These are phyloP conservation scores for Protophormia terraenovae DNA, from an alignment of 2,888 invertebrate genomes.

Conservation along the genomic window DNA sequence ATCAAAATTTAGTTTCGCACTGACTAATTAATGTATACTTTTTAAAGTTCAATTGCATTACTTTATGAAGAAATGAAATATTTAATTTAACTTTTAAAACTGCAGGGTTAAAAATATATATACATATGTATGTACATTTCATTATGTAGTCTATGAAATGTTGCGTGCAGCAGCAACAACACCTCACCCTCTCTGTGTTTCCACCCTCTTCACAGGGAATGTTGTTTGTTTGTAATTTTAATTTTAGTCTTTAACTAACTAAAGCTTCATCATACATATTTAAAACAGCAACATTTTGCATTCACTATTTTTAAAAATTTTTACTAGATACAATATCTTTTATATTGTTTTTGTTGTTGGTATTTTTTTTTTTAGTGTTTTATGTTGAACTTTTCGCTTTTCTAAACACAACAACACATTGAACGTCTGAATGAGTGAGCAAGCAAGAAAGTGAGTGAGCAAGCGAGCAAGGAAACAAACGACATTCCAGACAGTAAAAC, in stretches of 20 bases:
- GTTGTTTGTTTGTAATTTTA: constrained; percentile 43
- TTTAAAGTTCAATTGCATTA: no score
- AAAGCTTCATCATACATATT: constrained; percentile 23
- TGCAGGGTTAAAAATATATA: no score
- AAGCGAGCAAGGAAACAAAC: not conserved
- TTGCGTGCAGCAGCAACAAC: not conserved
- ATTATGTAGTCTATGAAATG: constrained; percentile 13
- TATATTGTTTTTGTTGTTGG: not conserved
- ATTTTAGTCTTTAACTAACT: constrained; percentile 38
- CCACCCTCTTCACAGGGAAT: not conserved
- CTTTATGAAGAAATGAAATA: no score
- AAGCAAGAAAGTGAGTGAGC: not conserved
- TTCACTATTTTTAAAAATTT: constrained; percentile 15
- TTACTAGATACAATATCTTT: not conserved
- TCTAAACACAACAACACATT: not conserved
- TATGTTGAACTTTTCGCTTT: not conserved
- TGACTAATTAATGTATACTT: no score
- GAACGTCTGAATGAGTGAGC: not conserved
- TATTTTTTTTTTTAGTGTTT: no score
- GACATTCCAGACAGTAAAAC: constrained; percentile 48
- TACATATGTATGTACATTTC: not conserved
- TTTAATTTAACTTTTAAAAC: no score
- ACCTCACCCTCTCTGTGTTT: not conserved
- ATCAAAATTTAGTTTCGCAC: no score
- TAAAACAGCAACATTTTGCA: constrained; percentile 29